Evolutionary conservation across 2,888 invertebrate species (phyloP).

Genomic region (Drosophila lutescens): DNA sequence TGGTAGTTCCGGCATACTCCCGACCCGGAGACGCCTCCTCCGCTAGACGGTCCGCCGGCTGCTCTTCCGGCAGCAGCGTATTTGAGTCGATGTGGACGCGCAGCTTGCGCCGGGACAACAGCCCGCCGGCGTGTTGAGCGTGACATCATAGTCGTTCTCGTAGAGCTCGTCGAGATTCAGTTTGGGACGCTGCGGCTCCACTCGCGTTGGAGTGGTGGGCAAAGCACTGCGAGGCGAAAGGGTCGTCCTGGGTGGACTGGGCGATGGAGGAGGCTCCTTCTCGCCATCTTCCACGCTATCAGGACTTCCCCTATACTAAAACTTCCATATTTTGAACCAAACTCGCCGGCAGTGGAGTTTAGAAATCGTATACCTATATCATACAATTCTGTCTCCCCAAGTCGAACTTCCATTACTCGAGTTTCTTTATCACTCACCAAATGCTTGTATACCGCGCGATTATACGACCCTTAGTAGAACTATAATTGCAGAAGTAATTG

Average conservation of each 20-base stretch:
- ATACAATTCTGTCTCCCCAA: no score
- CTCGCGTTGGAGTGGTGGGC: slow-evolving; percentile 63
- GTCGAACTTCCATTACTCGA: no score
- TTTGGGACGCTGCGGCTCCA: slow-evolving; percentile 77
- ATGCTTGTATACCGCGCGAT: no score
- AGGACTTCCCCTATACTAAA: slow-evolving; percentile 65
- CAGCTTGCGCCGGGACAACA: slow-evolving; percentile 71
- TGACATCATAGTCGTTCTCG: slow-evolving; percentile 91
- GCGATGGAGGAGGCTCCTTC: slow-evolving; percentile 33
- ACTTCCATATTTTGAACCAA: no score
- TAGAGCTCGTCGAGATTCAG: slow-evolving; percentile 88
- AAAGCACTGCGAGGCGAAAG: slow-evolving; percentile 85
- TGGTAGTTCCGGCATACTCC: slow-evolving; percentile 42
- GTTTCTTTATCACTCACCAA: no score
- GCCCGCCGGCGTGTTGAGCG: slow-evolving; percentile 86
- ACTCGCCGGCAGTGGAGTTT: no score
- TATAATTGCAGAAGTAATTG: no score
- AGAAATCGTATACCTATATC: no score
- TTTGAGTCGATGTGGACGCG: slow-evolving; percentile 78
- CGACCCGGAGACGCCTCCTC: slow-evolving; percentile 18
- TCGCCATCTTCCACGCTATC: slow-evolving; percentile 41
- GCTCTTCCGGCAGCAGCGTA: slow-evolving; percentile 71
- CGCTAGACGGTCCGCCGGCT: slow-evolving; percentile 28
- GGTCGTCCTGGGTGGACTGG: slow-evolving; percentile 81
- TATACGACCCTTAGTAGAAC: no score